Evolutionary conservation across 2,888 invertebrate genomes (phyloP), one percentile per base, ranked within the genome.

Genomic region (Choristoneura rosaceana): DNA sequence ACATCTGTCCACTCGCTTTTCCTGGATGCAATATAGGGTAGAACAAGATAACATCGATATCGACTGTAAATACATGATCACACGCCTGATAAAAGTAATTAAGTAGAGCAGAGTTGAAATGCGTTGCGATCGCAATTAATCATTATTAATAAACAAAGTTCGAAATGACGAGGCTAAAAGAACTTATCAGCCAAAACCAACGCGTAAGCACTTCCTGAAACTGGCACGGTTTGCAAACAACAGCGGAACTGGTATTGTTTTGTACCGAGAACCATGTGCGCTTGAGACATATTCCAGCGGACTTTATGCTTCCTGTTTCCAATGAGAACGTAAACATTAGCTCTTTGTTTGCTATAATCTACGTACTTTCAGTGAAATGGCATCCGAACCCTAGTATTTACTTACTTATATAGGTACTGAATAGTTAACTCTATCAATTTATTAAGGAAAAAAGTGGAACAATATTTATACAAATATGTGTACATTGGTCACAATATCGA

Each of bases 231-330:
- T 92, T 89, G 88, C 90, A 91, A 92, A 92, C 87, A 84, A 89
- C 87, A 90, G 83, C 93, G 93, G 93, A 94, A 93, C 92, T 90
- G 85, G 90, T 89, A 92, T 93, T 94, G 93, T 94, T 91, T 90
- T 87, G 83, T 93, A 92, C 92, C 84, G 79, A 90, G 90, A 90
- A 91, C 89, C 82, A 86, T 86, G 85, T 83, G 84, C 82, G 87
- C 84, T 87, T 87, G 89, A 90, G 91, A 92, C 90, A 88, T 83
- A 83, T 86, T 88, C 84, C 85, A 83, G 81, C 88, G 87, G 87
- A 88, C 87, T 91, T 88, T 83, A 87, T 82, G 87, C 91, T 93
- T 94, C 93, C 93, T 93, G 93, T 92, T 93, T 91, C 91, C 88
- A 93, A 89, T 90, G 84, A 85, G 86, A 91, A 89, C 87, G 89